phyloP scores from a whole-genome alignment of 2,888 invertebrate species.

The Metopia argyrocephala region DNA sequence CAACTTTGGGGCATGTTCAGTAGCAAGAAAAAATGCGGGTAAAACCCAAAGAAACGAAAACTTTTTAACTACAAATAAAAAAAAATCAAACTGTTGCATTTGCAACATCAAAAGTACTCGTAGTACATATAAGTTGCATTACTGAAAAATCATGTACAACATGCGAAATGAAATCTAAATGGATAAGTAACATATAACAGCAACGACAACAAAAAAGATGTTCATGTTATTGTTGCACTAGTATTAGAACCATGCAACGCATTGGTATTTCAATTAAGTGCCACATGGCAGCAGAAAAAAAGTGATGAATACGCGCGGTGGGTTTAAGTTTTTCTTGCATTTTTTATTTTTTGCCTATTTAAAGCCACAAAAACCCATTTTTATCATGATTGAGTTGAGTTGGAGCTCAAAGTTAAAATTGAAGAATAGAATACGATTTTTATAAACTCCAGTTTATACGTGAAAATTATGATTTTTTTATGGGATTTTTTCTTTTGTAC shows the following conservation, averaged over 20 bases:
- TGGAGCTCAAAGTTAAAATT: constrained; percentile 25
- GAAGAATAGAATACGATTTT: constrained; percentile 29
- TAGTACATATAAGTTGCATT: constrained; percentile 57
- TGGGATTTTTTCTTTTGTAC: too few species aligned
- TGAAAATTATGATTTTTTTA: constrained; percentile 58
- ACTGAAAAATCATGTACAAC: constrained; percentile 52
- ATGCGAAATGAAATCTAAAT: constrained; percentile 4
- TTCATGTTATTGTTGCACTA: constrained; percentile 40
- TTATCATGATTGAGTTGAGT: constrained; percentile 56
- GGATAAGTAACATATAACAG: background rate
- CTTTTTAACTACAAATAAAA: background rate
- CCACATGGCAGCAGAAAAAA: constrained; percentile 27
- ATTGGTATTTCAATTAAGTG: constrained; percentile 62
- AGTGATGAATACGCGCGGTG: constrained; percentile 50
- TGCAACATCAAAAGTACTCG: constrained; percentile 42
- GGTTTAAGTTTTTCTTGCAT: constrained; percentile 10
- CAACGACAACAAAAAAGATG: constrained; percentile 8
- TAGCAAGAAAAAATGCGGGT: background rate
- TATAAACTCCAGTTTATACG: constrained; percentile 28
- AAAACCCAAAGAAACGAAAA: background rate
- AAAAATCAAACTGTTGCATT: constrained; percentile 32
- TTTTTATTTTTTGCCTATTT: background rate
- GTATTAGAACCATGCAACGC: constrained; percentile 58
- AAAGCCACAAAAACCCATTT: background rate
- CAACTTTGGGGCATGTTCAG: background rate